A percentile compares a stretch with the other conserved stretches of the same genome.
phyloP scores from a whole-genome alignment of 2,797 vertebrate species.

The Microchirus variegatus region DNA sequence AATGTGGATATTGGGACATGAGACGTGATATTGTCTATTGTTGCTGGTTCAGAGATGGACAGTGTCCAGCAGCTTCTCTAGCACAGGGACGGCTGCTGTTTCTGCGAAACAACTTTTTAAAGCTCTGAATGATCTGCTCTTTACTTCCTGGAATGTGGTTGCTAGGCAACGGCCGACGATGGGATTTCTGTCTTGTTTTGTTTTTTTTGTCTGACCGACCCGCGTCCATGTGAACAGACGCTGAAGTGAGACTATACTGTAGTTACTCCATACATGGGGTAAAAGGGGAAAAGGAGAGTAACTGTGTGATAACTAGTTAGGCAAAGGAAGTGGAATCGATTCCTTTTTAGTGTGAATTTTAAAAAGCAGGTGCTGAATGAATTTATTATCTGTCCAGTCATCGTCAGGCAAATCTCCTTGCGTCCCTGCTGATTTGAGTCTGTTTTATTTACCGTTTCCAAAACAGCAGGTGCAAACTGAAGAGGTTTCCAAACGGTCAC shows the following conservation, averaged over 20 bases:
- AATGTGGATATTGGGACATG: no score
- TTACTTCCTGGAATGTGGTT: constrained; percentile 38
- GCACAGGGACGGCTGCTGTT: constrained; percentile 9
- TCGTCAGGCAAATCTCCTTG: constrained; percentile 20
- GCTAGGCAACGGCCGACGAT: not conserved
- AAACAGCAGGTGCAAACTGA: not conserved
- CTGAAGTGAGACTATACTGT: no score
- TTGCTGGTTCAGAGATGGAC: no score
- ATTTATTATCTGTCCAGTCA: no score
- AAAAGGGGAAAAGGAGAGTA: not conserved
- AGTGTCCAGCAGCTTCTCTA: no score
- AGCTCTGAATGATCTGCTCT: constrained; percentile 30
- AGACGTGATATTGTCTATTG: no score
- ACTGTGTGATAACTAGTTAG: constrained; percentile 49
- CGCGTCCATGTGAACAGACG: not conserved
- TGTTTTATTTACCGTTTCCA: not conserved
- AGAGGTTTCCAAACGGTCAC: not conserved
- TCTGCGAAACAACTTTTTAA: constrained; percentile 44
- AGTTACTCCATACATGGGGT: not conserved
- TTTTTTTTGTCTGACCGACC: not conserved
- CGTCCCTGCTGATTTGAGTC: constrained; percentile 5
- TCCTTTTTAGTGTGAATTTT: constrained; percentile 36
- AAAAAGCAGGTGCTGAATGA: not conserved
- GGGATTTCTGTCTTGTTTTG: not conserved
- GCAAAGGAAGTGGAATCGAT: constrained; percentile 49